Base-by-base conservation (phyloP, 2,113 vertebrate species). In the Orycteropus afer region DNA sequence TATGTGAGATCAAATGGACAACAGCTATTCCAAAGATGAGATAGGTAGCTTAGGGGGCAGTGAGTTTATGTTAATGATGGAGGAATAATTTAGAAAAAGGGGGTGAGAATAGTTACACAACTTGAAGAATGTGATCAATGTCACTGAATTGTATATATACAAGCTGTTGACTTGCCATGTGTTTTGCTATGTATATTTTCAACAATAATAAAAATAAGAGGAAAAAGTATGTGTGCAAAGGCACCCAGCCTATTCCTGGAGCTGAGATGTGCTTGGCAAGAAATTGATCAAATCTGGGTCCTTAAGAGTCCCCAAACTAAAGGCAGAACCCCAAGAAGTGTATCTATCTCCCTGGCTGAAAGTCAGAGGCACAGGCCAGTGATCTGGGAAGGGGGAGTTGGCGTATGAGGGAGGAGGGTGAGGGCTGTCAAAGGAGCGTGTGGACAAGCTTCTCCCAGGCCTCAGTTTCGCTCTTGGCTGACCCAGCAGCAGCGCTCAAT, bases 391-490 rank as follows among this genome's bases (percentile, higher is more conserved):
- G 15, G 17, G 32, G 71, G 14, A 5, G 57, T 3, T 18, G 9
- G 20, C 51, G 7, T 23, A 3, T 49, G 5, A 14, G n/a, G 37
- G 69, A 42, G 18, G 0, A 22, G 40, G 51, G 13, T n/a, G 18
- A 18, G 20, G 29, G 53, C 18, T 14, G 32, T 40, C 9, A 0
- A 32, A 0, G 17, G 63, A 65, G 53, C 27, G 1, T 40, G 49
- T 0, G 7, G 63, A 45, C 42, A 80, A 1, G 3, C 17, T 0
- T 55, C 45, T 40, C 18, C 20, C 7, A 0, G 9, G 59, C 20
- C 27, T 77, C 29, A 0, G 9, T 18, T 69, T 29, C 69, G 51
- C 73, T 69, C 81, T 8, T 15, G 61, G 51, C 80, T 69, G 67
- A 45, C 47, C 91, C 42, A 17, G 55, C 3, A 88, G 73, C 23